Conservation (phyloP, 2,113 vertebrate genomes). For the Chionodraco myersi region DNA sequence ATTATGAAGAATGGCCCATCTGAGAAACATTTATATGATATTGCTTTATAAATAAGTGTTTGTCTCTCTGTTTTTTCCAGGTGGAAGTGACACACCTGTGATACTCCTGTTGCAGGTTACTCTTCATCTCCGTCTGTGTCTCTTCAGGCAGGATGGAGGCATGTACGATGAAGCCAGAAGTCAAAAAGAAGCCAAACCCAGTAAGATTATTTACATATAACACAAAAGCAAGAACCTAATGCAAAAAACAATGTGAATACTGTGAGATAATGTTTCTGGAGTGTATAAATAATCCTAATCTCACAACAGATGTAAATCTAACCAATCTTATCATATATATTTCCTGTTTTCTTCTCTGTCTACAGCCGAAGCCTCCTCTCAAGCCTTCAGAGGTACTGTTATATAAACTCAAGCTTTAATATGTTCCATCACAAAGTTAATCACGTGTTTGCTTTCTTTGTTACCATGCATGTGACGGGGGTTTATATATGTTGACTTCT, state of each 20-base stretch:
- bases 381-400: conserved; percentile 56
- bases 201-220: conserved; percentile 45
- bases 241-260: not conserved
- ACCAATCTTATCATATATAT: no score
- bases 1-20: no score
- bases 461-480: no score
- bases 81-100: no score
- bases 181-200: conserved; percentile 61
- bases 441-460: not conserved
- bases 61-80: not conserved
- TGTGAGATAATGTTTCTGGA: no score
- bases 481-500: not conserved
- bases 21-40: no score
- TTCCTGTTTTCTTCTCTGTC: not conserved
- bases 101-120: not conserved
- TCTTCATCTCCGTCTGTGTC: not conserved
- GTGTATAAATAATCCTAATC: not conserved
- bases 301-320: not conserved
- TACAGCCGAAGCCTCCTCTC: conserved; percentile 50
- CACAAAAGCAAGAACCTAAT: not conserved
- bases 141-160: conserved; percentile 71
- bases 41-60: not conserved
- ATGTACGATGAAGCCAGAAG: conserved; percentile 61
- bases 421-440: not conserved
- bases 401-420: conserved; percentile 10